A percentile compares a stretch with the other conserved stretches of the same genome.
Conservation (phyloP, 2,888 invertebrate genomes). For the Epinotia ramella region DNA sequence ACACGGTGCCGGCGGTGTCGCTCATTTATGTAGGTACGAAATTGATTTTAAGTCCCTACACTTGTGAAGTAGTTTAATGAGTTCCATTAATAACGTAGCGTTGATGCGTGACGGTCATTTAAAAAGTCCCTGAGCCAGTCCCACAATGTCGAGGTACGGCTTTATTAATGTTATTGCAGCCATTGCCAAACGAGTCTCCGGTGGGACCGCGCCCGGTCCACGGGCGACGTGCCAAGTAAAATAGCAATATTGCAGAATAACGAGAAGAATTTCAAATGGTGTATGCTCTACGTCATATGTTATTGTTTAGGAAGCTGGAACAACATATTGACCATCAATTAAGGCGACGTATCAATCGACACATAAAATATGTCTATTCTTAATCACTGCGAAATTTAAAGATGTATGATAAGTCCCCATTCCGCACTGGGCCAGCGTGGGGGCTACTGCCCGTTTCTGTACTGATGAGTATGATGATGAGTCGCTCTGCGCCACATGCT, state of each 20-base stretch:
- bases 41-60: not conserved
- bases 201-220: conserved; percentile 1
- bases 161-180: conserved; percentile 39
- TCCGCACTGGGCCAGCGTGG: too few species aligned
- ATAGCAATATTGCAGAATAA: conserved; percentile 28
- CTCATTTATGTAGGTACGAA: not conserved
- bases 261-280: not conserved
- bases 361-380: too few species aligned
- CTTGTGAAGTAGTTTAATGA: conserved; percentile 1
- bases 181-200: conserved; percentile 37
- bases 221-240: conserved; percentile 38
- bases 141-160: conserved; percentile 21
- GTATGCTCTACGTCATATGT: not conserved
- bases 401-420: too few species aligned
- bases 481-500: too few species aligned
- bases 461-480: too few species aligned
- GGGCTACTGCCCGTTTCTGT: too few species aligned
- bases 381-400: too few species aligned
- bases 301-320: not conserved
- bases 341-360: too few species aligned
- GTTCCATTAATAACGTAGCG: conserved; percentile 11
- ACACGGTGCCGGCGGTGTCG: not conserved
- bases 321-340: not conserved
- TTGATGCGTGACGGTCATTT: conserved; percentile 28
- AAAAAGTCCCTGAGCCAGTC: conserved; percentile 41